phyloP scores from a whole-genome alignment of 92 coral and sea anemone species.

The Epizoanthus ramosus region DNA sequence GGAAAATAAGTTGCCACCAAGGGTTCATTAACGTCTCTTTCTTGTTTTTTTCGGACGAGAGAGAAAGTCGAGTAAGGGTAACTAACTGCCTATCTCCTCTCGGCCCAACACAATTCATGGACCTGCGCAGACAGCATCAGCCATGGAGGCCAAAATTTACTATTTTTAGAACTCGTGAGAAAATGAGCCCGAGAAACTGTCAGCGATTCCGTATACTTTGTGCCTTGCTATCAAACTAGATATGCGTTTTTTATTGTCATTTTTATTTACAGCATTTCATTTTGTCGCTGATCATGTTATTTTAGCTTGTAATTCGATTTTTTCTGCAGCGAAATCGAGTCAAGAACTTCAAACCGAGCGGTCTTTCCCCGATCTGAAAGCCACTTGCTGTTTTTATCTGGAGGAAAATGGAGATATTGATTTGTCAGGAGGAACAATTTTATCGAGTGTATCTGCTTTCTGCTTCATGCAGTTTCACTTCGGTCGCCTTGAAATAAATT shows the following conservation, averaged over 20 bases:
- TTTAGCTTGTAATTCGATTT: constrained; percentile 27
- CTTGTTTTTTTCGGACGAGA: too few species aligned
- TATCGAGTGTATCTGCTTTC: constrained; percentile 15
- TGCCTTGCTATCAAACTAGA: constrained; percentile 14
- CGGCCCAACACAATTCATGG: background rate
- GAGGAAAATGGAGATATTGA: constrained; percentile 30
- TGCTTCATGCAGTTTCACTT: constrained; percentile 21
- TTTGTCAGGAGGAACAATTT: constrained; percentile 25
- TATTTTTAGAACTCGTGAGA: background rate
- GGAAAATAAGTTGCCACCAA: constrained; percentile 32
- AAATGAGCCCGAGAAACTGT: constrained; percentile 8
- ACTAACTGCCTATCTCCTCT: background rate
- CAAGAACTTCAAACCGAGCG: constrained; percentile 33
- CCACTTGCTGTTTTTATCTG: constrained; percentile 20
- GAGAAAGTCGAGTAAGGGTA: too few species aligned
- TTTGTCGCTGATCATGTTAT: constrained; percentile 22
- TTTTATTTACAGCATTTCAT: background rate
- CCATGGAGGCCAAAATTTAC: too few species aligned
- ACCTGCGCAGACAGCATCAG: background rate
- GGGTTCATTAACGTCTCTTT: too few species aligned
- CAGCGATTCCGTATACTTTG: constrained; percentile 10
- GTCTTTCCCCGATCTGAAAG: constrained; percentile 1
- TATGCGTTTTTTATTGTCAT: constrained; percentile 9
- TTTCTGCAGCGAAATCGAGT: constrained; percentile 34
- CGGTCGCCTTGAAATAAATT: constrained; percentile 22